phyloP scores from a whole-genome alignment of 1,140 invertebrate genomes.

The Centruroides vittatus region DNA sequence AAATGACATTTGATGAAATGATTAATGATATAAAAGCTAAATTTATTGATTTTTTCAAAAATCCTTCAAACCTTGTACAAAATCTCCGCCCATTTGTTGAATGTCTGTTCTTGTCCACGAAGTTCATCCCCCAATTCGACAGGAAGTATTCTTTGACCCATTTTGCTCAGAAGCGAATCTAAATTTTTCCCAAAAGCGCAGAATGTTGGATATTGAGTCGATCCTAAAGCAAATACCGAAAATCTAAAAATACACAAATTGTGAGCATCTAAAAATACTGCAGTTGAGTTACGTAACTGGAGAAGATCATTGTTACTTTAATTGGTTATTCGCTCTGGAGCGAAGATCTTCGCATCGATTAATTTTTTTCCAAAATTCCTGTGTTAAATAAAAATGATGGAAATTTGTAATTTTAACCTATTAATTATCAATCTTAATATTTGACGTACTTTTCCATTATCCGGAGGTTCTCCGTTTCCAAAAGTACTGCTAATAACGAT shows the following conservation, averaged over 20 bases:
- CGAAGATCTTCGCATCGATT: background rate
- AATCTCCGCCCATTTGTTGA: conserved; percentile 11
- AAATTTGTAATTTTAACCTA: no score
- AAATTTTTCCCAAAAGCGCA: conserved; percentile 18
- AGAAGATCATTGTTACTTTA: background rate
- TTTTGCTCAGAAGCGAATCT: conserved; percentile 5
- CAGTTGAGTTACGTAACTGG: background rate
- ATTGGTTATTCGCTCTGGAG: no score
- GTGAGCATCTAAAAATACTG: background rate
- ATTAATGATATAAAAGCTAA: no score
- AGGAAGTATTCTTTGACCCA: conserved; percentile 11
- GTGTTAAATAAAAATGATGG: background rate
- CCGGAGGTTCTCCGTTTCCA: conserved; percentile 30
- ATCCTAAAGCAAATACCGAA: conserved; percentile 18
- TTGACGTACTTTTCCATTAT: conserved; percentile 26
- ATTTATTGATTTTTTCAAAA: no score
- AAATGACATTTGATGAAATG: no score
- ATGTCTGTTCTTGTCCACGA: conserved; percentile 18
- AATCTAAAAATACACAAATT: conserved; percentile 2
- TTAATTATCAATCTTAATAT: no score
- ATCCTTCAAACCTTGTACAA: conserved; percentile 6
- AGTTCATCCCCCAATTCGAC: conserved; percentile 16
- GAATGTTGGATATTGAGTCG: conserved; percentile 16
- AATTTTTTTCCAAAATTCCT: conserved; percentile 1
- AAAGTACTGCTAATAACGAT: conserved; percentile 29